Conservation (phyloP, 2,113 vertebrate genomes). For the Numenius arquata region DNA sequence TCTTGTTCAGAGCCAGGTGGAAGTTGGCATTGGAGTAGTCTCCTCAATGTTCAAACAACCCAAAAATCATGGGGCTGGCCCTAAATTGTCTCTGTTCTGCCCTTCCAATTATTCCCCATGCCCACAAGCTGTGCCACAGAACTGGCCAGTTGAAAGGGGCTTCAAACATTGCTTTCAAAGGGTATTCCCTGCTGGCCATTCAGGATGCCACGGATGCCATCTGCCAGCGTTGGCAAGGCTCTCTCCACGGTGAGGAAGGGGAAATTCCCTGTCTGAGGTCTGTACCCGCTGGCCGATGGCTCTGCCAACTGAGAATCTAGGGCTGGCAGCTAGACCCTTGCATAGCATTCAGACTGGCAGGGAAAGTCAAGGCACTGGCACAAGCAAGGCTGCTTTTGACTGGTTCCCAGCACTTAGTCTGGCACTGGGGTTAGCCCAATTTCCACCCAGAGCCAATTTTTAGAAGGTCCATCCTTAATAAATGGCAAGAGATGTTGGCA, state of each 20-base stretch:
- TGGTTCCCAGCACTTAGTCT: background rate
- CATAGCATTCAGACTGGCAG: background rate
- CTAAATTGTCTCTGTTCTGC: background rate
- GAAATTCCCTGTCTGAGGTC: constrained; percentile 10
- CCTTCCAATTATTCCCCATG: background rate
- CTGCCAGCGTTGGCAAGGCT: background rate
- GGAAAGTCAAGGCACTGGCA: background rate
- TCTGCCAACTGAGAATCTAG: constrained; percentile 6
- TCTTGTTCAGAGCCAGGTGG: background rate
- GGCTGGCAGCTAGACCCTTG: background rate
- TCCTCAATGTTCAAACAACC: background rate
- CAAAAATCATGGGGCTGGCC: background rate
- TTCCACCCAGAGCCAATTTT: background rate
- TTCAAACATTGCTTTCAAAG: background rate
- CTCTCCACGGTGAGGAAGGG: background rate
- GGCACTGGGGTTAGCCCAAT: background rate
- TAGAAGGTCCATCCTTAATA: background rate
- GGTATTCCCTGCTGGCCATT: background rate
- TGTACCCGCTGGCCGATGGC: rapidly evolving
- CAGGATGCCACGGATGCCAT: background rate
- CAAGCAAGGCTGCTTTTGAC: background rate
- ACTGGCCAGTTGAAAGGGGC: background rate
- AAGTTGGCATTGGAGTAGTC: background rate
- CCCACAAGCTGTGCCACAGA: background rate
- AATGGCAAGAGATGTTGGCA: background rate